Evolutionary conservation across 2,113 vertebrate species (phyloP).

Genomic region (Odontesthes bonariensis): DNA sequence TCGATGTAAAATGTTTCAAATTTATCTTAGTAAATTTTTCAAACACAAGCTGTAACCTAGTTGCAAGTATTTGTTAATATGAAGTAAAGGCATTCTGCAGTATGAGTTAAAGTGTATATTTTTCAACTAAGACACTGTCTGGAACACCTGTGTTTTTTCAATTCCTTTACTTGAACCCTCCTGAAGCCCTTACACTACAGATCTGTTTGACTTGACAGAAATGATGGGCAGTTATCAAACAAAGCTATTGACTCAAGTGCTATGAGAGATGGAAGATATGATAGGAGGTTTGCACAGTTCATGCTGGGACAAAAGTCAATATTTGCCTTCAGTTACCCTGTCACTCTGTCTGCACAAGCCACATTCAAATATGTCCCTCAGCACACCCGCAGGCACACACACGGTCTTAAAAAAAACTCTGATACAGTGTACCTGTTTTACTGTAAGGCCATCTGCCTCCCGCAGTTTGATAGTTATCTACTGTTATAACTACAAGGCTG

Average conservation of each 20-base stretch:
- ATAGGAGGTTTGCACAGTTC: conserved; percentile 49
- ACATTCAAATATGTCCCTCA: conserved; percentile 32
- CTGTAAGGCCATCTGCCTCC: neutral
- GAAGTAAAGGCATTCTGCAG: neutral
- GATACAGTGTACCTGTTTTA: neutral
- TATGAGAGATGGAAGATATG: conserved; percentile 42
- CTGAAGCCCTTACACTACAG: neutral
- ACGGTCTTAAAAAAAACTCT: neutral
- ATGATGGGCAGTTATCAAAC: conserved; percentile 54
- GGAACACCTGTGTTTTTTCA: conserved; percentile 1
- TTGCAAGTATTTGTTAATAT: too few relatives aligned
- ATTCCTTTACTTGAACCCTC: conserved; percentile 36
- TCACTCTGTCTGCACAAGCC: conserved; percentile 54
- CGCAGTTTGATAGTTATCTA: neutral
- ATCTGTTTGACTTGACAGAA: conserved; percentile 24
- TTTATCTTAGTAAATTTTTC: too few relatives aligned
- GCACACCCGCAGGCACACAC: neutral
- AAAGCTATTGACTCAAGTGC: conserved; percentile 50
- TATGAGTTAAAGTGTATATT: neutral
- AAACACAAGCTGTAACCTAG: neutral
- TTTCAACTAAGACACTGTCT: neutral
- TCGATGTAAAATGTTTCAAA: neutral
- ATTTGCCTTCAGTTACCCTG: conserved; percentile 62
- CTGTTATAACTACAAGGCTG: neutral
- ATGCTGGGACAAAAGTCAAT: conserved; percentile 61